Conservation (phyloP, 2,797 vertebrate species). For the Acropternis orthonyx region DNA sequence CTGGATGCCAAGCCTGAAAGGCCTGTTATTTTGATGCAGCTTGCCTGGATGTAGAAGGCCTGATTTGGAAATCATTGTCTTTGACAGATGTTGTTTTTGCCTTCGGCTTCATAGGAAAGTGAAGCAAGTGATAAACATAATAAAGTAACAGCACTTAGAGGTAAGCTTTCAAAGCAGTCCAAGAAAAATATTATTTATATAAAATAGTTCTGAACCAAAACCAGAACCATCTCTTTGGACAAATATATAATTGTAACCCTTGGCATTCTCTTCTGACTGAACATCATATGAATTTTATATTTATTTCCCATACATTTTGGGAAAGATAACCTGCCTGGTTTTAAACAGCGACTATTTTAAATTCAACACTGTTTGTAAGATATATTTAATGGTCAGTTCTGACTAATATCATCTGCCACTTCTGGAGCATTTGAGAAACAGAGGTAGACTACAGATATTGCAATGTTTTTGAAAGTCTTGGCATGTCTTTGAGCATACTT, state of each 20-base stretch:
- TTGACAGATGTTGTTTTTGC: constrained; percentile 58
- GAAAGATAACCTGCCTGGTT: background rate
- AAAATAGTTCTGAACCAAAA: constrained; percentile 39
- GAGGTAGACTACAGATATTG: background rate
- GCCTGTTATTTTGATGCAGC: constrained; percentile 43
- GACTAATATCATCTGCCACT: background rate
- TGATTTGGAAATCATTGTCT: constrained; percentile 8
- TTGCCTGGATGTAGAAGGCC: constrained; percentile 9
- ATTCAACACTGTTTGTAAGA: background rate
- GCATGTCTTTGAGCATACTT: background rate
- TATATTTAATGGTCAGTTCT: background rate
- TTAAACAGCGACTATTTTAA: background rate
- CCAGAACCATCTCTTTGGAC: background rate
- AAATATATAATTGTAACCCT: background rate
- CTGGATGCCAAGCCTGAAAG: constrained; percentile 42
- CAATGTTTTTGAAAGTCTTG: background rate
- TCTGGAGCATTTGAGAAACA: background rate
- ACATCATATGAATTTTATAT: background rate
- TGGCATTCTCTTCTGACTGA: background rate
- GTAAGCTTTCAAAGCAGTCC: constrained; percentile 63
- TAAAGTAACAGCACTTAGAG: constrained; percentile 20
- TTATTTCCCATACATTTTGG: background rate
- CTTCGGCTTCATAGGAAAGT: background rate
- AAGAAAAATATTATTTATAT: constrained; percentile 63
- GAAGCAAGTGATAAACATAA: constrained; percentile 30